Evolutionary conservation across 2,113 vertebrate genomes (phyloP).

Genomic region (Casuarius casuarius): DNA sequence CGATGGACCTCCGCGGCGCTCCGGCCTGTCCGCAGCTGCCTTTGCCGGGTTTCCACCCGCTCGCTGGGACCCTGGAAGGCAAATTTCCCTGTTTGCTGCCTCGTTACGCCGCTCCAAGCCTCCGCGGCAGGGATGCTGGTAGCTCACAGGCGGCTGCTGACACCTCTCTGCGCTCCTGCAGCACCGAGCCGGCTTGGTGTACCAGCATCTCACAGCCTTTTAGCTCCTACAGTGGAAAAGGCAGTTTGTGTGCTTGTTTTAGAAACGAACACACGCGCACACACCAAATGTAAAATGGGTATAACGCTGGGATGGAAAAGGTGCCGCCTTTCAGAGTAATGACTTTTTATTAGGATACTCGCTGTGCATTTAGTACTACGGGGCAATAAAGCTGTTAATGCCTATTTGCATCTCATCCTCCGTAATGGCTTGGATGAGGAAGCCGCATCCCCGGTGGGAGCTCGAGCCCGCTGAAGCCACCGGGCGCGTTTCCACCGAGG

Average conservation of each 20-base stretch:
- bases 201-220: background rate
- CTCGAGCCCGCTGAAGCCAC: rapidly evolving
- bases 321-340: background rate
- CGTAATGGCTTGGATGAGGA: background rate
- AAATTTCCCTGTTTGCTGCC: background rate
- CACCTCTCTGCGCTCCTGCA: background rate
- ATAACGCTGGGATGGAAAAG: background rate
- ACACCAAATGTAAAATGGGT: rapidly evolving
- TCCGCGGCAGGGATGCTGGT: rapidly evolving
- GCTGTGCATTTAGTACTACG: background rate
- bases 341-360: background rate
- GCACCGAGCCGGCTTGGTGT: rapidly evolving
- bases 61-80: background rate
- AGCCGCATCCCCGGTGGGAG: background rate
- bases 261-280: background rate
- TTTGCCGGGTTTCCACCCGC: no score
- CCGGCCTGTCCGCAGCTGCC: no score
- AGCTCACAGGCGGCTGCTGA: background rate
- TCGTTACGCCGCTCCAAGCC: background rate
- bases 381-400: background rate
- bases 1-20: no score
- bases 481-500: rapidly evolving
- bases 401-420: background rate
- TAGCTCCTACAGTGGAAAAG: background rate
- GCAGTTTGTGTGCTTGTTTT: background rate